phyloP scores from a whole-genome alignment of 2,113 vertebrate genomes.

The Axis porcinus region DNA sequence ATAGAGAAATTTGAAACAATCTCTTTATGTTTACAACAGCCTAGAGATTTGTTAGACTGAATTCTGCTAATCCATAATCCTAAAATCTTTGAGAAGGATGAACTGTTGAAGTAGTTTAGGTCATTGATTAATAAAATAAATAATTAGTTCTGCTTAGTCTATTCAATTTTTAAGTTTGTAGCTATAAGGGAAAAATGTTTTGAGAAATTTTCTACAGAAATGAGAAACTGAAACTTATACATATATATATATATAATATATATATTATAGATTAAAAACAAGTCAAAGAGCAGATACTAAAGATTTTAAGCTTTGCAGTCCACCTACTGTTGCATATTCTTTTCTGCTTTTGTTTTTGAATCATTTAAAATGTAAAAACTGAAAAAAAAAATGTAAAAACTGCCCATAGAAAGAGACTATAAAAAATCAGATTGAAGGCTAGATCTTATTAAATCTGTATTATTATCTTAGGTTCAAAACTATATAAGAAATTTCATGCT shows the following conservation, averaged over 20 bases:
- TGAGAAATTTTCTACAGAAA: background rate
- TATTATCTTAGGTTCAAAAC: slow-evolving; percentile 19
- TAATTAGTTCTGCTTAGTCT: background rate
- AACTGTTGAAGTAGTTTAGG: background rate
- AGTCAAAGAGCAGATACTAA: background rate
- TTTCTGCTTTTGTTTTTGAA: background rate
- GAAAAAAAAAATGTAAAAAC: background rate
- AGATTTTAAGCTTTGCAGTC: background rate
- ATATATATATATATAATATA: background rate
- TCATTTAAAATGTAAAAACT: background rate
- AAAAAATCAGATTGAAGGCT: background rate
- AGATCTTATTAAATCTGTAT: background rate
- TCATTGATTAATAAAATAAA: background rate
- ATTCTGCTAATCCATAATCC: background rate
- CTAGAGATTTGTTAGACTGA: background rate
- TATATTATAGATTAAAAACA: background rate
- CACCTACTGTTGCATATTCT: background rate
- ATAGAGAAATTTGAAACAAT: background rate
- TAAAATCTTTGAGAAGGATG: background rate
- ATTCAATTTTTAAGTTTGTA: slow-evolving; percentile 27
- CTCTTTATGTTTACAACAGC: background rate
- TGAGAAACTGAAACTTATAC: background rate
- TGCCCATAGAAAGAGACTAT: background rate
- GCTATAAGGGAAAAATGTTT: background rate
- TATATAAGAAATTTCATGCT: slow-evolving; percentile 1